A percentile compares a stretch with the other conserved stretches of the same genome.
Conservation (phyloP, 53 echinoderm and acorn worm species). For the Arbacia lixula region DNA sequence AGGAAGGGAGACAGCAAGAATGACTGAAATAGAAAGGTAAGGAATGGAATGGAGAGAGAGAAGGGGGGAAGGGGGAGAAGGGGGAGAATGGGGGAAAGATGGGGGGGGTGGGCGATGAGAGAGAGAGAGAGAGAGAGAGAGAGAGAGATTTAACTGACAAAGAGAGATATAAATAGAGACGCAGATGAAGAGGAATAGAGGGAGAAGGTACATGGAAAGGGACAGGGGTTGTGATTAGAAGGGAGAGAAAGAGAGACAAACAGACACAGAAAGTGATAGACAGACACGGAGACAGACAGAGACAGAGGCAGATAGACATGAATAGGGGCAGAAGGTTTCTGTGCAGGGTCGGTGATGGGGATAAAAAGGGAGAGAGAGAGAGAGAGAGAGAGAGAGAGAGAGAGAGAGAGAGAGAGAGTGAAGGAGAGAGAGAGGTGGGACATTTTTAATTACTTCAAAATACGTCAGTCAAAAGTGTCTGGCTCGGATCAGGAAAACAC, state of each 20-base stretch:
- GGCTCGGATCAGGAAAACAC: too few relatives aligned
- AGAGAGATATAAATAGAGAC: not conserved
- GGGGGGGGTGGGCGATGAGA: not conserved
- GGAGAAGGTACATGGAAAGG: not conserved
- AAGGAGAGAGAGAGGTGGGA: not conserved
- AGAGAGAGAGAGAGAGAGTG: not conserved
- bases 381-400: not conserved
- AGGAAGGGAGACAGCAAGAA: constrained; percentile 8
- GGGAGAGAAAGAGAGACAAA: not conserved
- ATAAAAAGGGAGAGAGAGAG: not conserved
- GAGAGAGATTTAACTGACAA: not conserved
- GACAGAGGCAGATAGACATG: not conserved
- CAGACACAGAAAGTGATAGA: not conserved
- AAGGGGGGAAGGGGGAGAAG: not conserved
- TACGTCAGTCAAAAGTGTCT: too few relatives aligned
- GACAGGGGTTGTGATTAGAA: not conserved
- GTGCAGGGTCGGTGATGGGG: not conserved
- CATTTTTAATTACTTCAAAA: too few relatives aligned
- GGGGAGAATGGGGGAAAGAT: not conserved
- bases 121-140: not conserved
- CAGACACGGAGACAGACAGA: not conserved
- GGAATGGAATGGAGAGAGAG: not conserved
- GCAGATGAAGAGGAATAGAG: not conserved
- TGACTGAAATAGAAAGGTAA: not conserved
- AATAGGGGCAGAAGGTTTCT: too few relatives aligned